Evolutionary conservation across 2,113 vertebrate species (phyloP).

Genomic region (Aramus guarauna): DNA sequence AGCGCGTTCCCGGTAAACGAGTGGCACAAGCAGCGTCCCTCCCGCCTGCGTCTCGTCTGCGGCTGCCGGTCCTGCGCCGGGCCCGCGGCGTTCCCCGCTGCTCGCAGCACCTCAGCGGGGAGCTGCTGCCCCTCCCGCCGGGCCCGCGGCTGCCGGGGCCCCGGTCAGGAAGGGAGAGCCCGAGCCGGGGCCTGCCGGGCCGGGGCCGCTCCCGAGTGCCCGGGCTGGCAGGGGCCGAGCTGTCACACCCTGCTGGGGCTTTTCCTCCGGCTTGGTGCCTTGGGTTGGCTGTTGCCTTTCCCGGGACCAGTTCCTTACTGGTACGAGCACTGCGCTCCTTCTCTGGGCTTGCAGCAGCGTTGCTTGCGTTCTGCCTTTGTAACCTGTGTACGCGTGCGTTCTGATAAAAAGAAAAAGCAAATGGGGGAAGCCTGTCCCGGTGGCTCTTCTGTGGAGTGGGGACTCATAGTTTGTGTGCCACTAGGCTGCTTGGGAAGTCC

Average conservation of each 20-base stretch:
- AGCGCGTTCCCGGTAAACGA: fast-evolving
- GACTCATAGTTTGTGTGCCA: fast-evolving
- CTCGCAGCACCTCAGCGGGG: background rate
- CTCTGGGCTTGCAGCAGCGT: background rate
- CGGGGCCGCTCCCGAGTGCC: background rate
- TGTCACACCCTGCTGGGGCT: fast-evolving
- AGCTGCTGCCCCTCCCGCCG: background rate
- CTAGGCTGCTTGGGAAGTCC: background rate
- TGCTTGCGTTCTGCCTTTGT: background rate
- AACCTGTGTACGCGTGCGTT: fast-evolving
- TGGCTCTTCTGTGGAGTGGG: fast-evolving
- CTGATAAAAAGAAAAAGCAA: background rate
- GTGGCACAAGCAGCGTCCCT: background rate
- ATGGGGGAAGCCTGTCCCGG: background rate
- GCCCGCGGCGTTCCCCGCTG: background rate
- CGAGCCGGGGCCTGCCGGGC: background rate
- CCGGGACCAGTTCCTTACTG: fast-evolving
- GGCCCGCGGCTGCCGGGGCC: too few relatives aligned
- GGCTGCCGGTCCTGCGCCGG: background rate
- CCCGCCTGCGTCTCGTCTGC: background rate
- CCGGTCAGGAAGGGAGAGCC: background rate
- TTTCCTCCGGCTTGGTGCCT: fast-evolving
- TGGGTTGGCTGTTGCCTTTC: fast-evolving
- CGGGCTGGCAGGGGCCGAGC: background rate
- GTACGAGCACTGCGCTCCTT: too few relatives aligned